These are phyloP conservation scores for Stichodactyla helianthus DNA, from an alignment of 64 coral and sea anemone species.

Conservation along the genomic window DNA sequence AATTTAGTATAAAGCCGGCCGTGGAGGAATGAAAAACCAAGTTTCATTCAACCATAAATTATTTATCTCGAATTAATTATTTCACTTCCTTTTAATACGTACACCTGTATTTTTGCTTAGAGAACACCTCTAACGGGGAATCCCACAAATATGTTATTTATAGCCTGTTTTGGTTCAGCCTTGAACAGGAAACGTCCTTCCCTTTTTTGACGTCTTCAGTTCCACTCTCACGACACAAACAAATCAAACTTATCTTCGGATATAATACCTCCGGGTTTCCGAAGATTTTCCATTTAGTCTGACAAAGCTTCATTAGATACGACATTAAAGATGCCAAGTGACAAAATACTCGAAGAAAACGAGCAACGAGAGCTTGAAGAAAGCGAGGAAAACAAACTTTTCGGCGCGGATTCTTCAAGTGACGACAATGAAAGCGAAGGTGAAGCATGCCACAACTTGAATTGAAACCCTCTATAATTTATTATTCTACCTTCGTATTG, in stretches of 20 bases:
- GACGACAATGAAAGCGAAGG: constrained; percentile 13
- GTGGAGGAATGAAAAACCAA: too few relatives aligned
- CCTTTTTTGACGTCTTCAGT: not conserved
- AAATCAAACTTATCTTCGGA: not conserved
- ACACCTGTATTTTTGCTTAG: not conserved
- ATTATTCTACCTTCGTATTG: too few relatives aligned
- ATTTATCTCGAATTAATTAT: not conserved
- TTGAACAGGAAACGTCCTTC: not conserved
- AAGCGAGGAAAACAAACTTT: not conserved
- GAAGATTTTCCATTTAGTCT: not conserved
- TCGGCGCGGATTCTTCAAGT: not conserved
- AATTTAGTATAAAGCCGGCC: too few relatives aligned
- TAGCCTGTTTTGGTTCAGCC: not conserved
- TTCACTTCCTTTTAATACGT: not conserved
- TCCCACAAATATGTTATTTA: not conserved
- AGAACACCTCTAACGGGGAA: not conserved
- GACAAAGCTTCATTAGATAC: not conserved
- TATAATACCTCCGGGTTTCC: not conserved
- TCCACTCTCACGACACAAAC: not conserved
- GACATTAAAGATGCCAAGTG: not conserved
- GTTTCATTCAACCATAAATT: not conserved
- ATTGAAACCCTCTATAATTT: not conserved
- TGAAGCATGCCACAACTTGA: not conserved
- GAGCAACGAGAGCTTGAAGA: not conserved
- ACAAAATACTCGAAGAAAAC: not conserved